Evolutionary conservation across 2,113 vertebrate genomes (phyloP), one percentile per base, ranked within the genome.

Genomic region (Heterocephalus glaber): DNA sequence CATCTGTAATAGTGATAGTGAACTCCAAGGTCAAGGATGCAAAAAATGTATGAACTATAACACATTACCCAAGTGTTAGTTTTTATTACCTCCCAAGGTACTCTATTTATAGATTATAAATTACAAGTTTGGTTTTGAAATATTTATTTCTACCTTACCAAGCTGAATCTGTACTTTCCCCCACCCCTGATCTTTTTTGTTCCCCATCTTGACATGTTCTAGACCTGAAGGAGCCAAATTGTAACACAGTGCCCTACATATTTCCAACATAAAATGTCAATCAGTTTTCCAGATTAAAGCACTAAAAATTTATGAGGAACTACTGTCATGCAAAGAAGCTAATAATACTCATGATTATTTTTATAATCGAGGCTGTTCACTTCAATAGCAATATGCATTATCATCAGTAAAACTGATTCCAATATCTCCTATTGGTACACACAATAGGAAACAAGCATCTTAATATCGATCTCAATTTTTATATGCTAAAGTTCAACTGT

Each of bases 231-330:
- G 28, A 26, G 24, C 70, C 79, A 84, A 74, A 19, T 10, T 22
- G 54, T 0, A 14, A 80, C 93, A 85, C 41, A 0, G 79, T n/a
- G 30, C 38, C 26, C 83, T 1, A 2, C 4, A 41, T 88, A 95
- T 65, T 97, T 97, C 6, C 63, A 49, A 95, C 96, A 96, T 94
- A 94, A 97, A 98, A 98, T 91, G 96, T 96, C 98, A 98, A 65
- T 33, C 96, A 95, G 79, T 96, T 97, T 98, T 97, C 81, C 97
- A 98, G 97, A 98, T 95, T 95, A 97, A 97, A 98, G 60, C 74
- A 97, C 98, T 97, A 98, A 98, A 98, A 98, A 98, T 98, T 72
- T 30, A 97, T 96, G 82, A 95, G 86, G 41, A 98, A 94, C 96
- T 91, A 97, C 95, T 97, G 96, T 95, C 58, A 0, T 90, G 41